A percentile compares a stretch with the other conserved stretches of the same genome.
These are phyloP conservation scores for Psittacara wagleri DNA, from an alignment of 2,113 vertebrate genomes.

Conservation along the genomic window DNA sequence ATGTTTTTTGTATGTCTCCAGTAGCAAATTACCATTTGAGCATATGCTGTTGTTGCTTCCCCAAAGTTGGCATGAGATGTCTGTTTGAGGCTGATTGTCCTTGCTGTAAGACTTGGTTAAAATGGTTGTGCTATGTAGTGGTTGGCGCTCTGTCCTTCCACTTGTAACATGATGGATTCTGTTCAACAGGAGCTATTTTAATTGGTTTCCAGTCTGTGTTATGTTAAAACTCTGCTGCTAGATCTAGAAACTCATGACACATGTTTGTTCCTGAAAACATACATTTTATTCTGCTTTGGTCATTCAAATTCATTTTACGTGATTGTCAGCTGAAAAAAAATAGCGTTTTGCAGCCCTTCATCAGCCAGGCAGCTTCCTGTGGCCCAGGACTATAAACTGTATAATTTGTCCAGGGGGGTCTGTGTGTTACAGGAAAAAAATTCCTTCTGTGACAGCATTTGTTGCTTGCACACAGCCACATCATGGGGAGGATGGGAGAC, in stretches of 20 bases:
- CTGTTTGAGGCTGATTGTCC: background rate
- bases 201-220: background rate
- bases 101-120: background rate
- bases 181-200: background rate
- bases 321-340: slow-evolving; percentile 14
- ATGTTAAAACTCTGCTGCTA: background rate
- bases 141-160: background rate
- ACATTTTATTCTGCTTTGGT: slow-evolving; percentile 21
- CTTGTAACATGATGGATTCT: background rate
- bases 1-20: background rate
- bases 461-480: slow-evolving; percentile 73
- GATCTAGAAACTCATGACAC: background rate
- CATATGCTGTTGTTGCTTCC: background rate
- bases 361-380: slow-evolving; percentile 39
- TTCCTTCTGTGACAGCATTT: slow-evolving; percentile 68
- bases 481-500: slow-evolving; percentile 70
- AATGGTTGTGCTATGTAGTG: background rate
- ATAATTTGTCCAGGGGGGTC: slow-evolving; percentile 64
- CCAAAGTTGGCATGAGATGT: background rate
- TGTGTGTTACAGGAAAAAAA: slow-evolving; percentile 61
- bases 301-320: slow-evolving; percentile 1
- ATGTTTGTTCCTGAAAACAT: slow-evolving; percentile 46
- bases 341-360: slow-evolving; percentile 14
- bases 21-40: background rate
- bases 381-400: slow-evolving; percentile 51